These are phyloP conservation scores for Gymnocephalus cernua DNA, from an alignment of 2,113 vertebrate species.

Conservation along the genomic window DNA sequence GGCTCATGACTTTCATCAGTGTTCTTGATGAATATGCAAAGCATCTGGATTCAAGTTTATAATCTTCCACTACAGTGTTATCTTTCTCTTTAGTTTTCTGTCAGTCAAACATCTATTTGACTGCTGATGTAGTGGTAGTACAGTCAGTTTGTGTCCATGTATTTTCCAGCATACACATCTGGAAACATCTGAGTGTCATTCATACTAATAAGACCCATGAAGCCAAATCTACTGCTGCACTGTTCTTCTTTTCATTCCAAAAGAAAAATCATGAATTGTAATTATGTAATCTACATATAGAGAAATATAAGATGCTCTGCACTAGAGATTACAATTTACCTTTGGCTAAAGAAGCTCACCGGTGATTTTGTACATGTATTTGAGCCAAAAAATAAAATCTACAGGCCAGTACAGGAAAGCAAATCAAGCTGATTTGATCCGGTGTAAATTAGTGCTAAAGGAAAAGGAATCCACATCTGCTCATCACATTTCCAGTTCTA, in stretches of 20 bases:
- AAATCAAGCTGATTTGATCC: constrained; percentile 63
- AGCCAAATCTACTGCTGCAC: neutral
- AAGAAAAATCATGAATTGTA: constrained; percentile 18
- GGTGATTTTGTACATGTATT: constrained; percentile 18
- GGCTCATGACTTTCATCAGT: constrained; percentile 19
- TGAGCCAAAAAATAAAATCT: constrained; percentile 48
- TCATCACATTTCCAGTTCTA: constrained; percentile 75
- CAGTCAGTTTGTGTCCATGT: neutral
- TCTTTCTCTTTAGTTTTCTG: neutral
- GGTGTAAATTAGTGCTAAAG: constrained; percentile 71
- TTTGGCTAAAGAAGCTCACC: constrained; percentile 30
- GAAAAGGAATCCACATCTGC: constrained; percentile 80
- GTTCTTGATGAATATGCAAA: constrained; percentile 34
- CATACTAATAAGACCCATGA: neutral
- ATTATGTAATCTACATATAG: constrained; percentile 23
- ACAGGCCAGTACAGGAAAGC: constrained; percentile 40
- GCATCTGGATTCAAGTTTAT: constrained; percentile 25
- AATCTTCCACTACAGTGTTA: neutral
- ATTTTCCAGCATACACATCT: constrained; percentile 26
- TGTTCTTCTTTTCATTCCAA: constrained; percentile 6
- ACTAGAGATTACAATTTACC: constrained; percentile 25
- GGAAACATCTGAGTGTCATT: constrained; percentile 29
- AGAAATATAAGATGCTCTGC: constrained; percentile 8
- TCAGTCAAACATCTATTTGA: constrained; percentile 11
- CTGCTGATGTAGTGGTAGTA: neutral